Base-by-base conservation (phyloP, 2,113 vertebrate species). In the Zosterops borbonicus region DNA sequence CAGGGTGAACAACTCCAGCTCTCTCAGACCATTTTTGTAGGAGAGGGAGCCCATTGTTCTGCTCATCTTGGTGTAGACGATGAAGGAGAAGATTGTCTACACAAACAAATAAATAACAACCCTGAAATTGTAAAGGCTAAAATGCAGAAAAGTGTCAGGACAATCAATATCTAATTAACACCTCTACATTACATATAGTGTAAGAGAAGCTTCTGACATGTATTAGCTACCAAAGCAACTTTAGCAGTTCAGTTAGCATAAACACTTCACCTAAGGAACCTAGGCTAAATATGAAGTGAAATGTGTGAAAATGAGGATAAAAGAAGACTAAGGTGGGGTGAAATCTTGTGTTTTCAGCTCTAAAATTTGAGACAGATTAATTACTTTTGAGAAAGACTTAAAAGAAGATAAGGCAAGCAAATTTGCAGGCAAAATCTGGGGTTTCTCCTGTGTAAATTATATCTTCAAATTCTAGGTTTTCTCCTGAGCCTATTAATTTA, bases 101-200 rank as follows among this genome's bases (percentile, higher is more conserved):
- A 9, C 28, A 87, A 84, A 75, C 33, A 5, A 67, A 42, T 68
- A 80, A 94, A 68, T 79, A 89, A 91, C 42, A 78, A 53, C 17
- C 7, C 44, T 65, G 65, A 76, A 89, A 70, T 0, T n/a, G 67
- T 73, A 50, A 52, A 46, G 7, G 11, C 35, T 85, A 76, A 86
- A 94, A 87, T 83, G 49, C 25, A 65, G 56, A 80, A 70, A 82
- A 80, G 10, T 42, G 15, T 58, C 42, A 65, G 49, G 31, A 80
- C 14, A 86, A 95, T 88, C 79, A 74, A 90, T 94, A 95, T 71
- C 89, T 85, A 89, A 95, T 91, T 95, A 95, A 85, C 64, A 44
- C 9, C 11, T 86, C 20, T 74, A 55, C 41, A 65, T 67, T n/a
- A 62, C 46, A 41, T 42, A 33, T 1, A 85, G 42, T 25, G 1